Percentiles rank a stretch among this genome's conserved stretches.
These are phyloP conservation scores for Gallinago undulata DNA, from an alignment of 2,113 vertebrate genomes.

Conservation along the genomic window DNA sequence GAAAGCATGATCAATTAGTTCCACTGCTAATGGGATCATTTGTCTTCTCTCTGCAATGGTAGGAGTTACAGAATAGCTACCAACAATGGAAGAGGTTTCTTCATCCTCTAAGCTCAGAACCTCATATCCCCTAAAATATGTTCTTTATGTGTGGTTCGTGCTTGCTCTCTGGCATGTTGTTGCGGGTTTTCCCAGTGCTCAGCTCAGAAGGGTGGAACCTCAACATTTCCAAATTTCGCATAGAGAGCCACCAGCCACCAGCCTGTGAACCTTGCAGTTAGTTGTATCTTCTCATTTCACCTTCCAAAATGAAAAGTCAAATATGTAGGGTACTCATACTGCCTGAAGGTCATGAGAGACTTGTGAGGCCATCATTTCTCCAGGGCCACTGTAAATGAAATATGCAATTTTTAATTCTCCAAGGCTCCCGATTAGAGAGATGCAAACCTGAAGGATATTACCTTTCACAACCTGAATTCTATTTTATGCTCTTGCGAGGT, in stretches of 20 bases:
- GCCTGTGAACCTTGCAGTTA: neutral
- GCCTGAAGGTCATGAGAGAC: neutral
- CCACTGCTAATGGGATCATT: neutral
- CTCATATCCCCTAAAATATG: neutral
- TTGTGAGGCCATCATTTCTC: neutral
- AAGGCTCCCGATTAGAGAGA: neutral
- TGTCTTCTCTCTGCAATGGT: neutral
- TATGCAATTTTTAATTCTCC: slow-evolving; percentile 16
- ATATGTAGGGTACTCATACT: neutral
- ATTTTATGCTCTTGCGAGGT: neutral
- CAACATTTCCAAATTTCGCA: neutral
- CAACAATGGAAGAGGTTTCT: neutral
- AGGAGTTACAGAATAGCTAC: neutral
- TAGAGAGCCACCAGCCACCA: neutral
- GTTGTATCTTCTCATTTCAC: neutral
- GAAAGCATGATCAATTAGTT: neutral
- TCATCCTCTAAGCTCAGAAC: neutral
- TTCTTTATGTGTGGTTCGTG: neutral
- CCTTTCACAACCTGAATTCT: slow-evolving; percentile 26
- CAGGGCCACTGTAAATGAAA: neutral
- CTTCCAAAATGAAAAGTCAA: neutral
- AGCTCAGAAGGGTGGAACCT: neutral
- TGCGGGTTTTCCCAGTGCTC: neutral
- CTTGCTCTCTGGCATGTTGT: neutral
- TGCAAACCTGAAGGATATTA: neutral